Conservation (phyloP, 1,140 invertebrate genomes). For the Cydia fagiglandana region DNA sequence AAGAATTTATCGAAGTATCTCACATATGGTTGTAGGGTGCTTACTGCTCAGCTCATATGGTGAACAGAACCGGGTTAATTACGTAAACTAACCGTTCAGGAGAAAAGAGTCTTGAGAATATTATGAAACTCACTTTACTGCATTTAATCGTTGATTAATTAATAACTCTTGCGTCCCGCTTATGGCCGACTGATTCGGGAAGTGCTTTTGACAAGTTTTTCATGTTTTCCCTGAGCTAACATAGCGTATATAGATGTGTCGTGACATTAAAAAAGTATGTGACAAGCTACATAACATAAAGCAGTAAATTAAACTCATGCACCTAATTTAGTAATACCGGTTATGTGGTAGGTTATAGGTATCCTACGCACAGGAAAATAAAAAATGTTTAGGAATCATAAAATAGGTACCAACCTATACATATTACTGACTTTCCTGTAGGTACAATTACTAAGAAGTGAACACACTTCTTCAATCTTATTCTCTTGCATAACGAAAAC, state of each 20-base stretch:
- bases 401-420: too few relatives aligned
- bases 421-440: too few relatives aligned
- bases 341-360: background rate
- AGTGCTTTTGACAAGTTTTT: constrained; percentile 26
- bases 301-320: background rate
- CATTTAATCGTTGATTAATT: background rate
- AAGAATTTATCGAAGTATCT: background rate
- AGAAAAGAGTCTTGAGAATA: constrained; percentile 39
- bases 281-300: background rate
- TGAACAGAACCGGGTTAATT: constrained; percentile 50
- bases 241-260: background rate
- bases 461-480: too few relatives aligned
- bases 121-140: background rate
- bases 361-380: too few relatives aligned
- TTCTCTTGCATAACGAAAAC: too few relatives aligned
- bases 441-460: too few relatives aligned
- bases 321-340: background rate
- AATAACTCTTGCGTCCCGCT: background rate
- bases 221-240: constrained; percentile 3
- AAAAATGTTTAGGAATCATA: too few relatives aligned
- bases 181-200: constrained; percentile 21
- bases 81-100: constrained; percentile 36
- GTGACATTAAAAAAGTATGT: background rate
- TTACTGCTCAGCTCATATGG: constrained; percentile 37
- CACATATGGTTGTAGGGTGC: background rate